Percentiles rank a stretch among this genome's conserved stretches.
phyloP scores from a whole-genome alignment of 2,797 vertebrate species.

The Chloroceryle inda region DNA sequence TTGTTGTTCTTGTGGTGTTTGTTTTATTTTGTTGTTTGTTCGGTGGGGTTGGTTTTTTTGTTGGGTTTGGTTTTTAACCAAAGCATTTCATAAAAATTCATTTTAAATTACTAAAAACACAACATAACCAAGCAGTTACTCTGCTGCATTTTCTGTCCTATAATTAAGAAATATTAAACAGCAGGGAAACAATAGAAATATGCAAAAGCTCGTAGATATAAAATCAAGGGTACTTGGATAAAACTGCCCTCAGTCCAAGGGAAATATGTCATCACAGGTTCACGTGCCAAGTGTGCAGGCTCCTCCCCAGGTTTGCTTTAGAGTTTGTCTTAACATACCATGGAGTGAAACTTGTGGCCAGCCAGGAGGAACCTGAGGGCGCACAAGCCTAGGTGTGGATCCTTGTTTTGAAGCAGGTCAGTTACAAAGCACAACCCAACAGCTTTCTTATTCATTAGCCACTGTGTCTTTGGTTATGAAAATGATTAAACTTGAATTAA shows the following conservation, averaged over 20 bases:
- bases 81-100: slow-evolving; percentile 56
- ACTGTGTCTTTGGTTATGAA: slow-evolving; percentile 15
- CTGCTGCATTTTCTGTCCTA: not conserved
- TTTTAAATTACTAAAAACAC: slow-evolving; percentile 23
- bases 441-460: not conserved
- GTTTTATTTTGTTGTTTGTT: not conserved
- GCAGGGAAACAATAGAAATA: slow-evolving; percentile 16
- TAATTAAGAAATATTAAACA: slow-evolving; percentile 38
- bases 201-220: not conserved
- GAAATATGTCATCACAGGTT: slow-evolving; percentile 60
- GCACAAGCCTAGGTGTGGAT: not conserved
- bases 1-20: slow-evolving; percentile 30
- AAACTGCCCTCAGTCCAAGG: slow-evolving; percentile 35
- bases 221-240: slow-evolving; percentile 9
- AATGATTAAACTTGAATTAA: not conserved
- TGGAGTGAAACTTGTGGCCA: not conserved
- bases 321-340: slow-evolving; percentile 28
- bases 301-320: slow-evolving; percentile 56
- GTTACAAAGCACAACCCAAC: not conserved
- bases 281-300: slow-evolving; percentile 45
- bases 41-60: too few species aligned
- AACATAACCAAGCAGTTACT: slow-evolving; percentile 11
- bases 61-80: not conserved
- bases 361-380: slow-evolving; percentile 13
- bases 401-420: slow-evolving; percentile 11